A percentile compares a stretch with the other conserved stretches of the same genome.
Conservation (phyloP, 2,888 invertebrate species). For the Oeneis ivallda region DNA sequence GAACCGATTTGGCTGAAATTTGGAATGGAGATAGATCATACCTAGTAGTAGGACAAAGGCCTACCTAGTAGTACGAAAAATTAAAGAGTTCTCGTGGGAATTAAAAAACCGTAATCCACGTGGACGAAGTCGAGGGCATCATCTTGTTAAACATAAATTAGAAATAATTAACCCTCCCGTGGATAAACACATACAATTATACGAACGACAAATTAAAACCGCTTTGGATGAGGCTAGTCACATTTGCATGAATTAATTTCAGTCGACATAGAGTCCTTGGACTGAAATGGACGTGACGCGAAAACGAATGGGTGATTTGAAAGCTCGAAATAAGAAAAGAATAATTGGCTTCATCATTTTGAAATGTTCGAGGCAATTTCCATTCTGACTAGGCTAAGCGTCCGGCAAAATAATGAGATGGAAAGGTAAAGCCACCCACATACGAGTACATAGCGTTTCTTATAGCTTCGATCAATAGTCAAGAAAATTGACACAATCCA, state of each 20-base stretch:
- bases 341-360: slow-evolving; percentile 31
- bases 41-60: too few relatives aligned
- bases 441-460: too few relatives aligned
- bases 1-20: too few relatives aligned
- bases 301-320: slow-evolving; percentile 33
- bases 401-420: background rate
- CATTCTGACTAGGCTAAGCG: background rate
- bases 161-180: slow-evolving; percentile 32
- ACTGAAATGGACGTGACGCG: slow-evolving; percentile 38
- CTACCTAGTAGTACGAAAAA: too few relatives aligned
- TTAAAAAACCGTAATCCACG: too few relatives aligned
- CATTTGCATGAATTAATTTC: slow-evolving; percentile 43
- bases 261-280: slow-evolving; percentile 33
- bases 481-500: too few relatives aligned
- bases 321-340: slow-evolving; percentile 33
- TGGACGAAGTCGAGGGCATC: too few relatives aligned
- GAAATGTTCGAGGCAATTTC: slow-evolving; percentile 11
- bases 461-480: too few relatives aligned
- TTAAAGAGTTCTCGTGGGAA: too few relatives aligned
- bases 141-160: too few relatives aligned
- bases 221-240: slow-evolving; percentile 58
- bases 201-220: slow-evolving; percentile 46
- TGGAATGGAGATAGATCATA: too few relatives aligned
- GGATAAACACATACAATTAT: slow-evolving; percentile 21
- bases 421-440: too few relatives aligned